Evolutionary conservation across 2,888 invertebrate species (phyloP).

Genomic region (Prenolepis imparis): DNA sequence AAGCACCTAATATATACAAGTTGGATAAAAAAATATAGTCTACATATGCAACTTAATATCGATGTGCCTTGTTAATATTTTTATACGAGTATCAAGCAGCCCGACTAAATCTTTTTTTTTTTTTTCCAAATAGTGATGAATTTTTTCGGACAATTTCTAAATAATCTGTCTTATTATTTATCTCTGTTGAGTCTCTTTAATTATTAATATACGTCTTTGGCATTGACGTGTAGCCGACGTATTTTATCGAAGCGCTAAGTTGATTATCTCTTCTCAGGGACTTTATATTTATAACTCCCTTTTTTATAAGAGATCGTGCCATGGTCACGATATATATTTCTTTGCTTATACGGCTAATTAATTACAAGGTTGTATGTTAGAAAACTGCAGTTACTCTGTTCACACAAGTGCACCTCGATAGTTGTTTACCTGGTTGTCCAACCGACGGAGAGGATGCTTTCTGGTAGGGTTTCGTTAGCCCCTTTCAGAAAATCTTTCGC

Average conservation of each 20-base stretch:
- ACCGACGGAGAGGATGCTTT: constrained; percentile 92
- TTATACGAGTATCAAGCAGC: background rate
- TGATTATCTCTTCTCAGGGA: constrained; percentile 36
- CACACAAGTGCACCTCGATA: background rate
- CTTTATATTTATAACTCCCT: constrained; percentile 46
- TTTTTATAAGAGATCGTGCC: constrained; percentile 37
- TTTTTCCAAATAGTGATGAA: background rate
- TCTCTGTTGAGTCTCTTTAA: background rate
- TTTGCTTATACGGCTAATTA: constrained; percentile 50
- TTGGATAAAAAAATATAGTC: background rate
- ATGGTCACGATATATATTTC: constrained; percentile 35
- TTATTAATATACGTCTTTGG: constrained; percentile 12
- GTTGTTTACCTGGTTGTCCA: constrained; percentile 92
- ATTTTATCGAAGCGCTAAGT: constrained; percentile 23
- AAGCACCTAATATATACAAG: too few species aligned
- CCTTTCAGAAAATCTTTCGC: constrained; percentile 89
- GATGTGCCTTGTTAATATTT: background rate
- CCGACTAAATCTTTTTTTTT: background rate
- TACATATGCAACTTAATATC: background rate
- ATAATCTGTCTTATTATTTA: background rate
- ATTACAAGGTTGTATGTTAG: constrained; percentile 46
- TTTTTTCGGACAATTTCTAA: background rate
- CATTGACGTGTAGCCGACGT: background rate
- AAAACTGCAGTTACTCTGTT: constrained; percentile 14
- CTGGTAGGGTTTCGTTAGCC: constrained; percentile 88